Percentiles rank a stretch among this genome's conserved stretches.
Evolutionary conservation across 1,140 invertebrate genomes (phyloP).

Genomic region (Venturia canescens): DNA sequence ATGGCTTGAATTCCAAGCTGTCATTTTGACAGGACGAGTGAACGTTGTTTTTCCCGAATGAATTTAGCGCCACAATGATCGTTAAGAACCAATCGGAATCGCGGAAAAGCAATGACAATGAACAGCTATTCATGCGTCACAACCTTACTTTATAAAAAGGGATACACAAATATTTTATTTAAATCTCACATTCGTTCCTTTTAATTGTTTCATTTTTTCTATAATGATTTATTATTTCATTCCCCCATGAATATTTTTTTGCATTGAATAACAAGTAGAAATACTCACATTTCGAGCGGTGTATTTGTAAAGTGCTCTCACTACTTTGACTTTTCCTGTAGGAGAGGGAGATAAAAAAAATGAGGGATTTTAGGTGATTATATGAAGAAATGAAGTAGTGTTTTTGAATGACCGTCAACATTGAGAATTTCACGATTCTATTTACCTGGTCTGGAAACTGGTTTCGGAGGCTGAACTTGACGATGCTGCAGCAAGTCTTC

Average conservation of each 20-base stretch:
- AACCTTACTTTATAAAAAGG: too few species aligned
- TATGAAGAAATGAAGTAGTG: neutral
- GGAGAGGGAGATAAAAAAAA: constrained; percentile 47
- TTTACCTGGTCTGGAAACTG: constrained; percentile 69
- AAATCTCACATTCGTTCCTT: constrained; percentile 1
- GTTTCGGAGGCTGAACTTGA: constrained; percentile 63
- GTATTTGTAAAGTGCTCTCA: constrained; percentile 80
- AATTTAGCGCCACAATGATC: too few species aligned
- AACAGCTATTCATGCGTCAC: too few species aligned
- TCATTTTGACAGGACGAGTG: too few species aligned
- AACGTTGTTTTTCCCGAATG: too few species aligned
- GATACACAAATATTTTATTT: constrained; percentile 33
- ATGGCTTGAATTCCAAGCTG: too few species aligned
- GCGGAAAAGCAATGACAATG: too few species aligned
- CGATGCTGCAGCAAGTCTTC: constrained; percentile 43
- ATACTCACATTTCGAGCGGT: constrained; percentile 79
- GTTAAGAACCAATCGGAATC: too few species aligned
- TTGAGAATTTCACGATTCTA: neutral
- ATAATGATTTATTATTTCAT: too few species aligned
- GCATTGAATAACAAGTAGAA: constrained; percentile 4
- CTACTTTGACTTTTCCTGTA: constrained; percentile 81
- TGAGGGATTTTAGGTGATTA: too few species aligned
- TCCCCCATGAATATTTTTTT: neutral
- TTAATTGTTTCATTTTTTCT: neutral
- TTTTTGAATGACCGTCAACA: too few species aligned